Evolutionary conservation across 1,140 invertebrate species (phyloP), one percentile per base, ranked within the genome.

Genomic region (Mya arenaria): DNA sequence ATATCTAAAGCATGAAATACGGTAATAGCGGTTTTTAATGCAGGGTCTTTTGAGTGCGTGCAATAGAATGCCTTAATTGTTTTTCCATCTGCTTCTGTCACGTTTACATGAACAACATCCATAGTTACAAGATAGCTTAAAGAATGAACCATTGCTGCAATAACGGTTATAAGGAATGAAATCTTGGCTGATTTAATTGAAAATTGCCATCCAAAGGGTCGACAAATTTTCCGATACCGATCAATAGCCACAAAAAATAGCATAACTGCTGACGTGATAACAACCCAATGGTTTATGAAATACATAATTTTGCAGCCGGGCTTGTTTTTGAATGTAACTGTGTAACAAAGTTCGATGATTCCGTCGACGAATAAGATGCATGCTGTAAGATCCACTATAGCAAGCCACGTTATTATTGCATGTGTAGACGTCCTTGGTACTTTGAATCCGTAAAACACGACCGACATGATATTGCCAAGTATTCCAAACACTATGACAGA

Each of bases 201-300:
- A 19, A 78, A 25, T 15, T 78, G 74, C 62, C 60, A 78, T 19
- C 28, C 30, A 19, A 65, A 65, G 3, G 74, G 44, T 34, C 28
- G 10, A 25, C 74, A 78, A 6, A 78, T 41, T 36, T 66, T 78
- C 15, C 74, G 23, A 25, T 48, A 66, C 25, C 74, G 62, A 41
- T 78, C 74, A 41, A 66, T 48, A 0, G 74, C 74, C 5, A 78
- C 41, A 0, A 25, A 19, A 15, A 78, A 23, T 5, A 78, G 37
- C 15, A 78, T 19, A 28, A 78, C 4, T 0, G n/a, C 37, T 5
- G 74, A 78, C 2, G 74, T 41, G 17, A 78, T 41, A 0, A 60
- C 44, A 28, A 44, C 15, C 19, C 39, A 37, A 13, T 34, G 62
- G 36, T 66, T 78, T 15, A 52, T 0, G 25, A 78, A 66, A 10